Evolutionary conservation across 2,797 vertebrate species (phyloP), one percentile per base, ranked within the genome.

Genomic region (Scolopax rusticola): DNA sequence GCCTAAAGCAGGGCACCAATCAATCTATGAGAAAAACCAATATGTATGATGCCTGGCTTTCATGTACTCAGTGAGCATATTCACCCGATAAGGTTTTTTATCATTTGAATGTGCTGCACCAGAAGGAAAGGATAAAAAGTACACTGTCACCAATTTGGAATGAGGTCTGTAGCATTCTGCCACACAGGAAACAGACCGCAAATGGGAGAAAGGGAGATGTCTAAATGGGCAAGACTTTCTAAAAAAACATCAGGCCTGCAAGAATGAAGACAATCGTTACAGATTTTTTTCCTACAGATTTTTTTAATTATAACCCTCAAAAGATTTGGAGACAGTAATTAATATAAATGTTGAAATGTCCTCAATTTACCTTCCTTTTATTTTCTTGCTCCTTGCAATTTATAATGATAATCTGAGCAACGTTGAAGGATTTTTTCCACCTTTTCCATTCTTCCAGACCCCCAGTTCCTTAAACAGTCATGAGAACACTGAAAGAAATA

Each of bases 71-170:
- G 51, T 47, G 28, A 92, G 28, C 15, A 77, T 74, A 82, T 59
- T 83, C 67, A 60, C 74, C 74, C 41, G 59, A 56, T 87, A 89
- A 92, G 28, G 56, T 9, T 74, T 83, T 93, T 95, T 80, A 86
- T 83, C 64, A 77, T 85, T 80, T 8, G 21, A 87, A 82, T 60
- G 18, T 54, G 23, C 9, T 82, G 47, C 51, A 82, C 43, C 30
- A 94, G 83, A 93, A 86, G 36, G 30, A 69, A 86, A 71, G 33
- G 63, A 91, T 75, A 90, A 93, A 88, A 93, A 65, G 30, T 54
- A 65, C 14, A 23, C 69, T 50, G 41, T n/a, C 63, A 84, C 60
- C 56, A 77, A 11, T 77, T 74, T 87, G 67, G 50, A 87, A 84
- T 48, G 54, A 87, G 54, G 63, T 89, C 47, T 80, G 64, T 36